phyloP scores from a whole-genome alignment of 2,113 vertebrate species.

The Corvus hawaiiensis region DNA sequence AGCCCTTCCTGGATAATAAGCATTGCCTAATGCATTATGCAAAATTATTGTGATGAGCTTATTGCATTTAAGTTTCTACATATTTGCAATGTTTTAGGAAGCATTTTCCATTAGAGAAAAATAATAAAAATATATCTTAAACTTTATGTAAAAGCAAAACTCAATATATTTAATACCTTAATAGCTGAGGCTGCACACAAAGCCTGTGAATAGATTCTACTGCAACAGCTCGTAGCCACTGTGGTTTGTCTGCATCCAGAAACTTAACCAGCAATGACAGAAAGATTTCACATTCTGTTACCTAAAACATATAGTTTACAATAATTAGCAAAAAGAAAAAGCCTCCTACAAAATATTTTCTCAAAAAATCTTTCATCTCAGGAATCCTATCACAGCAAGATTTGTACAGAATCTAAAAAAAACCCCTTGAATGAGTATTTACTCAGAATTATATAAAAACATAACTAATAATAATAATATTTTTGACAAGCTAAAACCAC shows the following conservation, averaged over 20 bases:
- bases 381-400: not conserved
- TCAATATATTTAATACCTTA: constrained; percentile 77
- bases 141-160: not conserved
- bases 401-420: not conserved
- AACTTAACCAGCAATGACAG: constrained; percentile 97
- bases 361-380: not conserved
- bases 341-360: not conserved
- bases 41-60: not conserved
- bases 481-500: not conserved
- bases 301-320: constrained; percentile 71
- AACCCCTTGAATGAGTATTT: not conserved
- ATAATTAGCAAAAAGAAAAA: not conserved
- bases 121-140: not conserved
- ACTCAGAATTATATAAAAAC: not conserved
- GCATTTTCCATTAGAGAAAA: not conserved
- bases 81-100: not conserved
- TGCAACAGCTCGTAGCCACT: constrained; percentile 96
- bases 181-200: constrained; percentile 93
- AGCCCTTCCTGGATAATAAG: not conserved
- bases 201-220: constrained; percentile 96
- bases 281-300: constrained; percentile 99
- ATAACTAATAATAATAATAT: not conserved
- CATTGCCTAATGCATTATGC: not conserved
- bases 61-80: not conserved
- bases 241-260: constrained; percentile 97